These are phyloP conservation scores for Acromyrmex echinatior DNA, from an alignment of 1,140 invertebrate genomes.

Conservation along the genomic window DNA sequence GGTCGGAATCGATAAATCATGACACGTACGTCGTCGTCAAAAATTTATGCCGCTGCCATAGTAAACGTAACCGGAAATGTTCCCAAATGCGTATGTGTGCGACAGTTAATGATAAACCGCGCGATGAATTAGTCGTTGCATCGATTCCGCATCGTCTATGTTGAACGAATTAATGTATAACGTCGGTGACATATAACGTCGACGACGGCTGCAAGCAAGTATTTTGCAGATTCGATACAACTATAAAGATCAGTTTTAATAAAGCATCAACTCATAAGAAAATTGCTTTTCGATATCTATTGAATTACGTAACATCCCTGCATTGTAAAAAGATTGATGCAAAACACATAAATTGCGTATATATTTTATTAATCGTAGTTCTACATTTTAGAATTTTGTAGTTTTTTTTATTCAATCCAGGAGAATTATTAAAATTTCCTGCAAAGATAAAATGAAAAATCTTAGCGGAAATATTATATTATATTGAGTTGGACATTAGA, in stretches of 20 bases:
- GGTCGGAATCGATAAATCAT: slow-evolving; percentile 60
- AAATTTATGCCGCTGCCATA: slow-evolving; percentile 49
- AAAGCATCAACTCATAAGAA: background rate
- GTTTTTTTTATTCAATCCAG: background rate
- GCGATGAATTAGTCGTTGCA: slow-evolving; percentile 53
- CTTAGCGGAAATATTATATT: too few relatives aligned
- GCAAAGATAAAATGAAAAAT: background rate
- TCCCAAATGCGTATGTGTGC: slow-evolving; percentile 39
- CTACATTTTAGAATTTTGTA: background rate
- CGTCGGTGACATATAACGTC: background rate
- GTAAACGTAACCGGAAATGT: slow-evolving; percentile 61
- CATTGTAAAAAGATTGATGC: background rate
- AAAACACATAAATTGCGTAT: background rate
- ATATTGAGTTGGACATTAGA: too few relatives aligned
- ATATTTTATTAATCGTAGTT: background rate
- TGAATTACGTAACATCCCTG: background rate
- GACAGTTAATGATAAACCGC: slow-evolving; percentile 53
- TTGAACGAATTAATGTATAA: slow-evolving; percentile 21
- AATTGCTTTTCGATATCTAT: background rate
- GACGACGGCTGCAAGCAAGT: background rate
- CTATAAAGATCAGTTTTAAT: background rate
- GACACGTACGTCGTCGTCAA: slow-evolving; percentile 45
- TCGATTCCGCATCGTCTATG: too few relatives aligned
- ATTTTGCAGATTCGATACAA: background rate
- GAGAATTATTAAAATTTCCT: background rate